A percentile compares a stretch with the other conserved stretches of the same genome.
Conservation (phyloP, 2,797 vertebrate species). For the Delichon dasypus region DNA sequence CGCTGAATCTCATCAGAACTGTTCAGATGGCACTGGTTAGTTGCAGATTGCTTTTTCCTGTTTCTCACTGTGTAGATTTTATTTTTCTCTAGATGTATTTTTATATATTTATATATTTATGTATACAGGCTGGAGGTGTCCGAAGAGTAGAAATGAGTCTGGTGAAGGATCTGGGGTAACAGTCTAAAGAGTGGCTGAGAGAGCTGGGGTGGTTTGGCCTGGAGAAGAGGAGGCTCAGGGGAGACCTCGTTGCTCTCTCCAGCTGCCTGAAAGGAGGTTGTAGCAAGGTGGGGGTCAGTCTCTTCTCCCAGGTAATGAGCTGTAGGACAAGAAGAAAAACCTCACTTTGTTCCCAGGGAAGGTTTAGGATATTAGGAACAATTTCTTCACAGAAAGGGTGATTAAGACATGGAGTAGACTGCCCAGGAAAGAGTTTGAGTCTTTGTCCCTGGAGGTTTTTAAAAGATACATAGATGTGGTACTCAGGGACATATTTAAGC, state of each 20-base stretch:
- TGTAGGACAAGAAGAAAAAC: neutral
- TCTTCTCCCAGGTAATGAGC: neutral
- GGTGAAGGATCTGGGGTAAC: neutral
- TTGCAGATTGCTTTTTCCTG: neutral
- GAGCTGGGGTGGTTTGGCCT: neutral
- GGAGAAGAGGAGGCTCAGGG: neutral
- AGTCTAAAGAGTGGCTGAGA: neutral
- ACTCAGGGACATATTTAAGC: neutral
- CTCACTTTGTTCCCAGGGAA: neutral
- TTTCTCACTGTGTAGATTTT: neutral
- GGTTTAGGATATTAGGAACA: neutral
- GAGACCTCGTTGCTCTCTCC: rapidly evolving
- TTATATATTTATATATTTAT: neutral
- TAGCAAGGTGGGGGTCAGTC: no score
- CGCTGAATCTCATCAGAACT: neutral
- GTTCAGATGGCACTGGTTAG: neutral
- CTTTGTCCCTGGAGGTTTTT: neutral
- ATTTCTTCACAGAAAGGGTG: neutral
- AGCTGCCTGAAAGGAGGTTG: neutral
- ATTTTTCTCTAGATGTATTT: neutral
- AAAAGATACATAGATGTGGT: neutral
- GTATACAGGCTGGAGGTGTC: neutral
- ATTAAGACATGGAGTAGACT: neutral
- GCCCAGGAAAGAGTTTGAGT: neutral
- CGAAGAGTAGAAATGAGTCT: neutral